Conservation (phyloP, 2,888 invertebrate genomes). For the Pharmacophagus antenor region DNA sequence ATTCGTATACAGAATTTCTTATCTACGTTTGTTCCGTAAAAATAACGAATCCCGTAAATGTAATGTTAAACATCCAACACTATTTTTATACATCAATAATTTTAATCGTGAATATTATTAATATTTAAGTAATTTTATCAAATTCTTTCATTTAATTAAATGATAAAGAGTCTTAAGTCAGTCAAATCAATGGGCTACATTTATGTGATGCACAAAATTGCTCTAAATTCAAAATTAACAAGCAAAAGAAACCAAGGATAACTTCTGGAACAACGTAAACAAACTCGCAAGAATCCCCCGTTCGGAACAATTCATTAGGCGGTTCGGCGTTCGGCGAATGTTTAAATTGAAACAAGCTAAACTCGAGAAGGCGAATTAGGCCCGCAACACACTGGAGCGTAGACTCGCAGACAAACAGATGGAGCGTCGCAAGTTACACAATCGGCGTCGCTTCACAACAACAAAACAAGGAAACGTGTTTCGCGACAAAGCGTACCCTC, state of each 20-base stretch:
- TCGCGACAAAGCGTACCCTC: slow-evolving; percentile 72
- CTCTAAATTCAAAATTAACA: background rate
- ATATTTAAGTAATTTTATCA: too few species aligned
- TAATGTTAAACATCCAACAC: too few species aligned
- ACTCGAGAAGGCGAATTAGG: slow-evolving; percentile 17
- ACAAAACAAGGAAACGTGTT: slow-evolving; percentile 50
- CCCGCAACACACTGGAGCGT: background rate
- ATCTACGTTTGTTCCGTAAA: too few species aligned
- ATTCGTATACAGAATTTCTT: too few species aligned
- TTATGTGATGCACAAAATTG: too few species aligned
- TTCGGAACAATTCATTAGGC: slow-evolving; percentile 18
- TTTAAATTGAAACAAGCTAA: slow-evolving; percentile 20
- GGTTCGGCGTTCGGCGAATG: slow-evolving; percentile 11
- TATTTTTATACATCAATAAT: too few species aligned
- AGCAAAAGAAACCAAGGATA: background rate
- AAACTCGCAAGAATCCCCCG: background rate
- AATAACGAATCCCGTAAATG: too few species aligned
- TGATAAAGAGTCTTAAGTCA: too few species aligned
- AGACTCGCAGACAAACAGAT: slow-evolving; percentile 20
- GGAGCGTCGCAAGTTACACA: slow-evolving; percentile 47
- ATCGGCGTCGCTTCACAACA: slow-evolving; percentile 57
- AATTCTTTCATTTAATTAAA: too few species aligned
- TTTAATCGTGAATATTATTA: too few species aligned
- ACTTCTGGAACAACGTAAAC: background rate
- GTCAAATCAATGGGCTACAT: too few species aligned